phyloP scores from a whole-genome alignment of 2,113 vertebrate genomes.

The Rhombomys opimus region DNA sequence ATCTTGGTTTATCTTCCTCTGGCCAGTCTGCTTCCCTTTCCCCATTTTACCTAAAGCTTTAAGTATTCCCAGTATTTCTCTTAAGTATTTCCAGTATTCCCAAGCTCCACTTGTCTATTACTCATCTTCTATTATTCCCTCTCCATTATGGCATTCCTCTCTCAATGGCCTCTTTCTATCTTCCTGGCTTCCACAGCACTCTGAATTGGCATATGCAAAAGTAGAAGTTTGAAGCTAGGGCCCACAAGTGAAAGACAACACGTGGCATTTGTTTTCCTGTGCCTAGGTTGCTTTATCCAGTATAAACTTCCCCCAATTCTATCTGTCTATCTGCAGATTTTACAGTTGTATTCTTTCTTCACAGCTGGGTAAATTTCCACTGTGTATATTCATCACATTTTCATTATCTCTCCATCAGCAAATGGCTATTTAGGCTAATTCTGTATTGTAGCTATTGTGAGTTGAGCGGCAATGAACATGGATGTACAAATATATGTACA shows the following conservation, averaged over 20 bases:
- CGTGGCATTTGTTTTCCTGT: neutral
- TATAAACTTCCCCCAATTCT: neutral
- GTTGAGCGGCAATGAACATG: neutral
- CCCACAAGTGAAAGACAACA: neutral
- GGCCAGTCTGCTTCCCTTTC: neutral
- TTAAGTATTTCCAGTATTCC: too few species aligned
- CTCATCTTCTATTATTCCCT: too few species aligned
- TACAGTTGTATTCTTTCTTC: neutral
- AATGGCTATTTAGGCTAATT: neutral
- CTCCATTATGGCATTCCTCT: neutral
- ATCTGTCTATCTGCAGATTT: neutral
- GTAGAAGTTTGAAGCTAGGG: neutral
- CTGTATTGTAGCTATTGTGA: neutral
- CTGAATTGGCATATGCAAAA: neutral
- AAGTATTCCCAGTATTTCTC: too few species aligned
- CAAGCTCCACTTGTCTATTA: too few species aligned
- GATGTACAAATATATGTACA: neutral
- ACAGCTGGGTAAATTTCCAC: neutral
- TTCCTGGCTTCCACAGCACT: neutral
- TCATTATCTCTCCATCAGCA: neutral
- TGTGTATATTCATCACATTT: too few species aligned
- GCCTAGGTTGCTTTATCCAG: neutral
- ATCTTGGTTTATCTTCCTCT: neutral
- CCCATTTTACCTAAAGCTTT: too few species aligned
- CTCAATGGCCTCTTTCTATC: neutral